Conservation (phyloP, 2,113 vertebrate genomes). For the Rynchops niger region DNA sequence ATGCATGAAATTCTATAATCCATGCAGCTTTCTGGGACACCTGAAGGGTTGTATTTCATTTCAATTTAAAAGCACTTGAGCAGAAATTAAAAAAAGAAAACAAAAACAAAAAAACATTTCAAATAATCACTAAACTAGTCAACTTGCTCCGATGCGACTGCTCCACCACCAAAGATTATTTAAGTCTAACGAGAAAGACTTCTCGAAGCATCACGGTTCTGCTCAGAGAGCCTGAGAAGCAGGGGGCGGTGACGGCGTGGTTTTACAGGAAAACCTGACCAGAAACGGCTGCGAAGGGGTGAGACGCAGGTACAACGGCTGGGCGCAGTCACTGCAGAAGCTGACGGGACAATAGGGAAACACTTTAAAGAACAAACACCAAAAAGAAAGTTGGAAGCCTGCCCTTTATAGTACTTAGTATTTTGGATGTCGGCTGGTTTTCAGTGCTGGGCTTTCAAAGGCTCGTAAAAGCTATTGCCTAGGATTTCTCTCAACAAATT, state of each 20-base stretch:
- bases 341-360: background rate
- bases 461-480: background rate
- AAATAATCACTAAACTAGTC: background rate
- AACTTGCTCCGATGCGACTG: background rate
- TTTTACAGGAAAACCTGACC: background rate
- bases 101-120: background rate
- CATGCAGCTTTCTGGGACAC: background rate
- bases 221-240: background rate
- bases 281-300: background rate
- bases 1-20: background rate
- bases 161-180: background rate
- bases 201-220: background rate
- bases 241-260: background rate
- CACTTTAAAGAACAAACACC: background rate
- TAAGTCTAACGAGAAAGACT: background rate
- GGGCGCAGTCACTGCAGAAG: background rate
- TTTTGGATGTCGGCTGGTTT: background rate
- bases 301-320: background rate
- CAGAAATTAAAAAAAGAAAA: background rate
- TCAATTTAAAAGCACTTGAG: background rate
- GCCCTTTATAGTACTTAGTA: background rate
- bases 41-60: background rate
- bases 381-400: background rate
- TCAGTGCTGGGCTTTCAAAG: background rate
- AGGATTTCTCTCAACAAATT: background rate